Evolutionary conservation across 2,888 invertebrate species (phyloP).

Genomic region (Apamea sordens): DNA sequence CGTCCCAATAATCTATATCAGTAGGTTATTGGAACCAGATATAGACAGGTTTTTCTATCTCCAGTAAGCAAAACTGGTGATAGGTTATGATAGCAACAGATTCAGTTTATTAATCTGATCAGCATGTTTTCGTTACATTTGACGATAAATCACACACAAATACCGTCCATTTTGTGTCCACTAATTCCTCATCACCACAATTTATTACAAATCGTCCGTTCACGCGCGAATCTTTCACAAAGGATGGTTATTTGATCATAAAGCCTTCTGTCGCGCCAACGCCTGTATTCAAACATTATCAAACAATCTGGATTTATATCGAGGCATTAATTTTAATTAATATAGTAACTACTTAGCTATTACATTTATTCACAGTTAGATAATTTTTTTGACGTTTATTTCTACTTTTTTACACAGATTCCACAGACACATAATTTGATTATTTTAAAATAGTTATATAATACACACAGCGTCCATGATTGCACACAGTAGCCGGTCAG

Average conservation of each 20-base stretch:
- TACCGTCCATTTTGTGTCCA: not conserved
- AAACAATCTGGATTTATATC: not conserved
- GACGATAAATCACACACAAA: not conserved
- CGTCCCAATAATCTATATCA: too few relatives aligned
- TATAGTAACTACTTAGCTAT: not conserved
- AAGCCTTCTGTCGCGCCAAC: not conserved
- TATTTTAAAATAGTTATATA: not conserved
- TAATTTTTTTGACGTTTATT: not conserved
- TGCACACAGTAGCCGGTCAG: not conserved
- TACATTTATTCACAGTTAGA: not conserved
- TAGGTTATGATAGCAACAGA: not conserved
- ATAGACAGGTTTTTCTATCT: not conserved
- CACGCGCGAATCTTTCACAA: not conserved
- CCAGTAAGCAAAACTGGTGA: not conserved
- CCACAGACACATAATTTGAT: not conserved
- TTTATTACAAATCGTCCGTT: constrained; percentile 29
- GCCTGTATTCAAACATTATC: not conserved
- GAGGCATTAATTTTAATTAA: not conserved
- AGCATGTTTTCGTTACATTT: constrained; percentile 1
- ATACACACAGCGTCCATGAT: not conserved
- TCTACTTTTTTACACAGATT: not conserved
- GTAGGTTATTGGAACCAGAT: not conserved
- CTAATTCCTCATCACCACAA: not conserved
- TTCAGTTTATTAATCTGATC: constrained; percentile 11
- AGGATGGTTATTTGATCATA: not conserved